phyloP scores from a whole-genome alignment of 53 echinoderm and acorn worm species.

The Actinopyga echinites region DNA sequence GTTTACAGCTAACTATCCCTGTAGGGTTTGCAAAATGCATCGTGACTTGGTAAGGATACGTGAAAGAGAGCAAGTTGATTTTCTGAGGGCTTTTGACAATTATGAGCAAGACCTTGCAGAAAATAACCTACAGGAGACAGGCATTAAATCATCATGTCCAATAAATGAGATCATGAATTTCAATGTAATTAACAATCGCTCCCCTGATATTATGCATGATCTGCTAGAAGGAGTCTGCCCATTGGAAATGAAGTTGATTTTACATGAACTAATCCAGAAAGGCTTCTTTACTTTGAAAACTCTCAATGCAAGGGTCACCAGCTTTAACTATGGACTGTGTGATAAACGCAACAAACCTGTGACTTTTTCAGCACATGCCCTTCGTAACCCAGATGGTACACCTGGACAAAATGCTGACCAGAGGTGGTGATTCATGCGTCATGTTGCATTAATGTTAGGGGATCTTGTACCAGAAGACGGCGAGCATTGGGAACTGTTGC shows the following conservation, averaged over 20 bases:
- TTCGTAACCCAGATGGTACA: conserved; percentile 43
- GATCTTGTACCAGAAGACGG: conserved; percentile 48
- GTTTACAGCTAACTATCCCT: conserved; percentile 54
- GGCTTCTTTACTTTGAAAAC: conserved; percentile 33
- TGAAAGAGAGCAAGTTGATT: conserved; percentile 7
- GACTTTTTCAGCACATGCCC: neutral
- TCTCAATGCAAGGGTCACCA: conserved; percentile 34
- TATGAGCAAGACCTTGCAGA: conserved; percentile 36
- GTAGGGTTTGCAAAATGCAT: conserved; percentile 52
- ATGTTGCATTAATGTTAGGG: conserved; percentile 46
- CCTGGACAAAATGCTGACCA: conserved; percentile 15
- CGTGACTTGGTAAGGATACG: neutral
- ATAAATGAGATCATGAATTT: conserved; percentile 39
- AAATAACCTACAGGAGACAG: conserved; percentile 40
- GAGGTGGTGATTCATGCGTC: neutral
- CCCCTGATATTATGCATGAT: conserved; percentile 62
- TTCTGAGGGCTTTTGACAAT: conserved; percentile 22
- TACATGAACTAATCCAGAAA: conserved; percentile 35
- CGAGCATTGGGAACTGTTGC: conserved; percentile 53
- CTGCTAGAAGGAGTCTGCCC: conserved; percentile 47
- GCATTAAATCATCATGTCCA: conserved; percentile 31
- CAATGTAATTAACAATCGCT: conserved; percentile 40
- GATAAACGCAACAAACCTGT: conserved; percentile 52
- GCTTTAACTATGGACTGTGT: conserved; percentile 50
- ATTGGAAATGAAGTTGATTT: conserved; percentile 42